A percentile compares a stretch with the other conserved stretches of the same genome.
These are phyloP conservation scores for Saguinus imperator DNA, from an alignment of 2,113 vertebrate species.

Conservation along the genomic window DNA sequence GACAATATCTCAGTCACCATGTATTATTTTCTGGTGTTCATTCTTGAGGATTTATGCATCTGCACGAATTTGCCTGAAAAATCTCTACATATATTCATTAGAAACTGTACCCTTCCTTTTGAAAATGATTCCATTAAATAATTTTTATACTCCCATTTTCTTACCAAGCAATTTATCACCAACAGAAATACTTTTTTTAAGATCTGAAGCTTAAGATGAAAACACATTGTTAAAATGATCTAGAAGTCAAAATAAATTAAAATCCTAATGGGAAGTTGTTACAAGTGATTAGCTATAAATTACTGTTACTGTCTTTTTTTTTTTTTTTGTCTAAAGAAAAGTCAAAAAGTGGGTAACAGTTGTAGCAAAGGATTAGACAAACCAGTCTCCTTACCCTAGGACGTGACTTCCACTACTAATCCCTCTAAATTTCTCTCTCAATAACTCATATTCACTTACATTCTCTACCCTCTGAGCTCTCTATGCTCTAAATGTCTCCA, in stretches of 20 bases:
- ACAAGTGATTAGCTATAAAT: background rate
- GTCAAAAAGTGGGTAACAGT: background rate
- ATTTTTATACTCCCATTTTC: constrained; percentile 18
- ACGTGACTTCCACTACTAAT: background rate
- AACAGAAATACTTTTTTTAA: background rate
- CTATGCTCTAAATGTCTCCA: background rate
- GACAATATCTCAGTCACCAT: constrained; percentile 5
- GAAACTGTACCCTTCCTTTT: background rate
- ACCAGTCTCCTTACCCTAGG: background rate
- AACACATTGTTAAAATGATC: constrained; percentile 25
- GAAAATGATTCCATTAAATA: constrained; percentile 8
- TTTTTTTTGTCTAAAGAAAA: background rate
- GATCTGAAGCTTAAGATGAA: background rate
- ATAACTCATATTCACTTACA: background rate
- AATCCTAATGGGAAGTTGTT: constrained; percentile 56
- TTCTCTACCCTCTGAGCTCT: background rate
- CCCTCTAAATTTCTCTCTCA: background rate
- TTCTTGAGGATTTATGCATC: constrained; percentile 5
- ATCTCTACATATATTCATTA: background rate
- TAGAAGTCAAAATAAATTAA: constrained; percentile 53
- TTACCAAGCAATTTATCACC: constrained; percentile 15
- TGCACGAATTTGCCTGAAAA: constrained; percentile 30
- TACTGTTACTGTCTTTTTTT: background rate
- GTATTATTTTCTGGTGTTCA: background rate
- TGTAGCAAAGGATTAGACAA: background rate